These are phyloP conservation scores for Pipistrellus pipistrellus DNA, from an alignment of 2,797 vertebrate genomes.

Conservation along the genomic window DNA sequence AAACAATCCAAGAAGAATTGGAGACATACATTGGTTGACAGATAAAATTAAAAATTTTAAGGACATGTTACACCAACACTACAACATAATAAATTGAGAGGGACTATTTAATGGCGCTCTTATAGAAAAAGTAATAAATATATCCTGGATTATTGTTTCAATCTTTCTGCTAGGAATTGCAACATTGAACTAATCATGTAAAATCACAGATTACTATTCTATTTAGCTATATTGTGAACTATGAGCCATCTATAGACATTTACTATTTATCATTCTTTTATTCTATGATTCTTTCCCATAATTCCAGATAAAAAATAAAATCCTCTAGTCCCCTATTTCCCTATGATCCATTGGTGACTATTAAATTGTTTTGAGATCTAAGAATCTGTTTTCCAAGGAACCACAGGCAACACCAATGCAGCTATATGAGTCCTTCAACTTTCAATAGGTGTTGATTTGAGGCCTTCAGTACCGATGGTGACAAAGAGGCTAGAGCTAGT, in stretches of 20 bases:
- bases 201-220: neutral
- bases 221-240: neutral
- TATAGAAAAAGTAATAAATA: neutral
- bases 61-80: neutral
- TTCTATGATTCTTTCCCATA: neutral
- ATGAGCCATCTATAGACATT: neutral
- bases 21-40: constrained; percentile 66
- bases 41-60: constrained; percentile 61
- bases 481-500: neutral
- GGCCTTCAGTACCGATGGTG: neutral
- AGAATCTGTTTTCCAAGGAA: neutral
- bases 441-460: neutral
- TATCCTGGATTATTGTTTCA: neutral
- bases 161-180: neutral
- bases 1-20: constrained; percentile 61
- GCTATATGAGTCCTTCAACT: neutral
- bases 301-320: neutral
- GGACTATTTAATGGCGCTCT: neutral
- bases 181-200: neutral
- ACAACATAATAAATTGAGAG: neutral
- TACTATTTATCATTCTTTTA: neutral
- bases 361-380: neutral
- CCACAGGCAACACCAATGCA: neutral
- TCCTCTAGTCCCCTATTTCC: neutral
- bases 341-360: neutral